Conservation (phyloP, 2,113 vertebrate species). For the Tapirus terrestris region DNA sequence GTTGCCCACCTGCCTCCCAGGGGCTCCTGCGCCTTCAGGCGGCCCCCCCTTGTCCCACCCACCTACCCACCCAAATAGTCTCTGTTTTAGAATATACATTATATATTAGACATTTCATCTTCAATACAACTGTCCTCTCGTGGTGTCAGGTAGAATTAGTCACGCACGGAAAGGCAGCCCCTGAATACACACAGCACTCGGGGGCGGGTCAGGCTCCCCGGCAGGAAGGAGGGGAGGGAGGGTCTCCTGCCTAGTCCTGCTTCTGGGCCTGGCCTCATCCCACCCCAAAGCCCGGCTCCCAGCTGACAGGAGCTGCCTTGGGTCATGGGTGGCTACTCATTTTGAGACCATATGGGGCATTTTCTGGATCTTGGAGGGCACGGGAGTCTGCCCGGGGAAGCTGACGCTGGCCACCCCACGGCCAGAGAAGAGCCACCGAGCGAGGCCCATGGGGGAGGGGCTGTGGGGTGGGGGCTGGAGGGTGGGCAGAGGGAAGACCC, state of each 20-base stretch:
- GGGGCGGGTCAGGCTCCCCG: conserved; percentile 33
- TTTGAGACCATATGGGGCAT: neutral
- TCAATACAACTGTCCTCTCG: conserved; percentile 68
- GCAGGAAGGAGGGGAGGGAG: neutral
- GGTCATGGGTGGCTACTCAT: neutral
- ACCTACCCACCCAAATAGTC: conserved; percentile 48
- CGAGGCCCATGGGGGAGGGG: neutral
- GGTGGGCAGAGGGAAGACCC: conserved; percentile 43
- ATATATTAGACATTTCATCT: conserved; percentile 82
- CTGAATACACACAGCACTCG: conserved; percentile 59
- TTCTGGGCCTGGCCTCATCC: neutral
- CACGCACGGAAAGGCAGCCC: conserved; percentile 51
- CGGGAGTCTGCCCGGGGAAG: rapidly evolving
- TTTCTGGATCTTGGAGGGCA: neutral
- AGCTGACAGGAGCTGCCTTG: neutral
- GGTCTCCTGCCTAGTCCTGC: conserved; percentile 31
- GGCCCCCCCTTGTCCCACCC: conserved; percentile 50
- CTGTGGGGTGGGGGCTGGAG: neutral
- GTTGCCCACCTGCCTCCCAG: too few relatives aligned
- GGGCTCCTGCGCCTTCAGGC: neutral
- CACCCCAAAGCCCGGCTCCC: neutral
- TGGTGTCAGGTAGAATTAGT: conserved; percentile 65
- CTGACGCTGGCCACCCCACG: neutral
- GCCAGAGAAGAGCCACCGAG: conserved; percentile 42
- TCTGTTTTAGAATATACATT: conserved; percentile 73